phyloP scores from a whole-genome alignment of 2,797 vertebrate genomes.

The Bufotes viridis region DNA sequence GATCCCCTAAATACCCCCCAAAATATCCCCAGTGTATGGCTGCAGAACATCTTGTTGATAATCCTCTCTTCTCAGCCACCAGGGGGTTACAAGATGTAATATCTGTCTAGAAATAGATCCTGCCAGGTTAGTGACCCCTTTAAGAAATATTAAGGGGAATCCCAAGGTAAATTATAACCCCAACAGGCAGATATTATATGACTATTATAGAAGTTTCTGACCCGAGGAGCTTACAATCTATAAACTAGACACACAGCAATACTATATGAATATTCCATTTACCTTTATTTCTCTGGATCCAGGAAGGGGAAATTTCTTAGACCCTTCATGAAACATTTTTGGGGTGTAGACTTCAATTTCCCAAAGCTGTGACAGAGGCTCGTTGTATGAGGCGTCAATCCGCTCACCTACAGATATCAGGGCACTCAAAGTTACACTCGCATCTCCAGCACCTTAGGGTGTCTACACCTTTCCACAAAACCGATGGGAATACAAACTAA shows the following conservation, averaged over 20 bases:
- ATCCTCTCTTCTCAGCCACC: no score
- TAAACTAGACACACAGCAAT: neutral
- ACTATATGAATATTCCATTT: neutral
- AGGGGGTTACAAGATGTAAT: no score
- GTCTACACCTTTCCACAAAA: no score
- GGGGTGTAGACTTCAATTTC: constrained; percentile 8
- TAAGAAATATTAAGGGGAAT: no score
- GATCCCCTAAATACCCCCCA: neutral
- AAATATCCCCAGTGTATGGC: no score
- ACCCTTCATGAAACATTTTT: constrained; percentile 20
- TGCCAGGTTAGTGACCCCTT: no score
- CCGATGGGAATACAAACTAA: no score
- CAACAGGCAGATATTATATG: no score
- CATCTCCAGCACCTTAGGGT: neutral
- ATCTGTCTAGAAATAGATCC: no score
- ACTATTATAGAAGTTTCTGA: no score
- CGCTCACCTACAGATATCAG: neutral
- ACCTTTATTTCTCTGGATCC: constrained; percentile 24
- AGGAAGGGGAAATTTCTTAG: constrained; percentile 5
- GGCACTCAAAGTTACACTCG: neutral
- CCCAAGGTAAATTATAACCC: no score
- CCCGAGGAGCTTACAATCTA: neutral
- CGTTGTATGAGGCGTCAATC: neutral
- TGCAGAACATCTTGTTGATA: no score
- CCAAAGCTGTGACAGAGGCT: neutral